phyloP scores from a whole-genome alignment of 2,797 vertebrate genomes.

The Rhincodon typus region DNA sequence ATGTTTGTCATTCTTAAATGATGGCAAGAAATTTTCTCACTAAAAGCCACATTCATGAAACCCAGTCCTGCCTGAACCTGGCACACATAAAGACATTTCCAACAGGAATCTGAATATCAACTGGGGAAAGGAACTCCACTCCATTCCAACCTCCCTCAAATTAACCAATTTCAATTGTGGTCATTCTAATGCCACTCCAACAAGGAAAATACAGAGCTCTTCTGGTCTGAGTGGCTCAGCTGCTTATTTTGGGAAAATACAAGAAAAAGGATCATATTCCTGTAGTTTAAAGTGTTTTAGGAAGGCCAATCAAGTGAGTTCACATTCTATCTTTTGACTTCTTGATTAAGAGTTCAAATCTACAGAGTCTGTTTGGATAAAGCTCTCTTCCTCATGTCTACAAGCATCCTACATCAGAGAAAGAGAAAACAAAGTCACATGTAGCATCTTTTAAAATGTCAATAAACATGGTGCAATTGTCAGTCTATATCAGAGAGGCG shows the following conservation, averaged over 20 bases:
- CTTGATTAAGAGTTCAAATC: not conserved
- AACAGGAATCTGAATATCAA: not conserved
- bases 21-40: not conserved
- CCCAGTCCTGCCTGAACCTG: not conserved
- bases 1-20: not conserved
- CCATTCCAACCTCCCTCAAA: not conserved
- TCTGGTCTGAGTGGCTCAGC: not conserved
- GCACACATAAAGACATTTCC: not conserved
- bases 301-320: not conserved
- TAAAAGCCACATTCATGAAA: not conserved
- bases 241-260: not conserved
- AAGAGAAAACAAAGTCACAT: not conserved
- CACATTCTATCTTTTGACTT: not conserved
- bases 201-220: not conserved
- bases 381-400: not conserved
- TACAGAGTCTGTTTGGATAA: not conserved
- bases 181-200: not conserved
- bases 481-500: no score
- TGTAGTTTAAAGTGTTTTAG: not conserved
- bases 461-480: no score
- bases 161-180: not conserved
- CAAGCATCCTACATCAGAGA: not conserved
- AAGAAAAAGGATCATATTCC: not conserved
- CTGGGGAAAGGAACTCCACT: not conserved
- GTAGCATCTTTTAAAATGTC: not conserved